Evolutionary conservation across 2,888 invertebrate species (phyloP), one percentile per base, ranked within the genome.

Genomic region (Agrotis segetum): DNA sequence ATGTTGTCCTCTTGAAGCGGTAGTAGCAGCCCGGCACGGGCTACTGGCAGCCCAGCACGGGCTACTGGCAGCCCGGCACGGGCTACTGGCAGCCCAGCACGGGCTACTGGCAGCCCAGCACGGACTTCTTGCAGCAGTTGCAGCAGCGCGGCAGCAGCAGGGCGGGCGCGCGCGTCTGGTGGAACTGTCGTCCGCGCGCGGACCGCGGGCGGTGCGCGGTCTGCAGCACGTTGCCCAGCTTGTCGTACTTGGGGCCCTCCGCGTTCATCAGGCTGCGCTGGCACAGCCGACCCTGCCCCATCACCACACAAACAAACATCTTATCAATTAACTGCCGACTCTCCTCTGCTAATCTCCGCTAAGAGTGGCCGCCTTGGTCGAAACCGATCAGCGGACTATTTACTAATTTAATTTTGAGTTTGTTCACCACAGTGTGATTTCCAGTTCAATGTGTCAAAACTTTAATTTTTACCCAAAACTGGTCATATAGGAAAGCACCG

Each of bases 91-190:
- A n/a, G 40, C 40, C 40, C 40, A 40, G 24, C 24, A 4, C 55
- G 34, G 1, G 29, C 56, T 56, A 56, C n/a, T 56, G 88, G 89
- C 95, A 95, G 66, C 95, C 95, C 13, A 95, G 91, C 73, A 92
- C 92, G 2, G 94, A 94, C 88, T 95, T 94, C 84, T 84, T 88
- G 90, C 95, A 95, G 85, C 95, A 95, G 88, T 95, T 95, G 88
- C 95, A 95, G 88, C 95, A 95, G 50, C 86, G 82, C 34, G 95
- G 94, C 85, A 95, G 87, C 16, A 89, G 52, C 0, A 3, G 79
- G 0, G 3, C 0, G 0, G 92, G 93, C 19, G 53, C 49, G 3
- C 52, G 53, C 16, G 93, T 91, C 44, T 72, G 62, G 24, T 68
- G 55, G 88, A 85, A 91, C 65, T 83, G 72, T 1, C 82, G 82